Base-by-base conservation (phyloP, 2,113 vertebrate genomes). In the Elachura formosa region DNA sequence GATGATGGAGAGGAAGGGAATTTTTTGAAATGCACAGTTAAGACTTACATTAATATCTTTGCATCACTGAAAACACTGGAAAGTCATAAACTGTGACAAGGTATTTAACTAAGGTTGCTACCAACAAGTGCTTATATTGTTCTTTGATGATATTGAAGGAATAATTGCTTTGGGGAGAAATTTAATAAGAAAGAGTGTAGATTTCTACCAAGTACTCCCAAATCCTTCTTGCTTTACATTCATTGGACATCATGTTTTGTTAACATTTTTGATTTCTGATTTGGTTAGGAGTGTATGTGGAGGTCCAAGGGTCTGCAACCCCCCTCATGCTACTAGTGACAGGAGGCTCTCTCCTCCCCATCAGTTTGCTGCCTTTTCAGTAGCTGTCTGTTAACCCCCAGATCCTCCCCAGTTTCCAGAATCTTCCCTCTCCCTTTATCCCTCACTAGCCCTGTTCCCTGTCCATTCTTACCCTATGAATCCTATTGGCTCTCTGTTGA, bases 241-340 rank as follows among this genome's bases (percentile, higher is more conserved):
- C 4, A 5, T 55, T 55, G 43, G 75, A 89, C 36, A 78, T 64
- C n/a, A 21, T 81, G 31, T n/a, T 92, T 90, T 84, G 20, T 67
- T 89, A 89, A 63, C 8, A 23, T 74, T 52, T 61, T 89, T 84
- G 80, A 86, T 74, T 76, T 56, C 40, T 67, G 14, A 46, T 93
- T 86, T 94, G 85, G 72, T 66, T 73, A 46, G 55, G 51, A 85
- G 38, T 23, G 28, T 62, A 88, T n/a, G n/a, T n/a, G n/a, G n/a
- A n/a, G n/a, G n/a, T n/a, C n/a, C n/a, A n/a, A n/a, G n/a, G n/a
- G n/a, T n/a, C n/a, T n/a, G n/a, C n/a, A n/a, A n/a, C n/a, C n/a
- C n/a, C n/a, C n/a, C n/a, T n/a, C n/a, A n/a, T n/a, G n/a, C n/a
- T n/a, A n/a, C n/a, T n/a, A n/a, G n/a, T n/a, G n/a, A n/a, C n/a